Evolutionary conservation across 2,113 vertebrate genomes (phyloP).

Genomic region (Tragelaphus scriptus): DNA sequence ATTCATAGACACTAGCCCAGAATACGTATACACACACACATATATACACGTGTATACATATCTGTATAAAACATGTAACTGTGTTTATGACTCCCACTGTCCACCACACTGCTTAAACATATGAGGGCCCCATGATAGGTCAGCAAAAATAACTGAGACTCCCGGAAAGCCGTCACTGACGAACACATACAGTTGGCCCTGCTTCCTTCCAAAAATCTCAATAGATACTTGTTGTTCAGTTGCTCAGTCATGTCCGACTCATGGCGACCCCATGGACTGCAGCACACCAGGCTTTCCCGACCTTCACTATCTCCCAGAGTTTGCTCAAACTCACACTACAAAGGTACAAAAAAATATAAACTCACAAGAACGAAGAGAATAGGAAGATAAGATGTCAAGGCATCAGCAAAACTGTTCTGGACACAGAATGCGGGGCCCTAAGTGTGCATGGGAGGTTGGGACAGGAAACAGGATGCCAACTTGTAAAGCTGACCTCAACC

Average conservation of each 20-base stretch:
- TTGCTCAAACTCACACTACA: background rate
- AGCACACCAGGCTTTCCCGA: background rate
- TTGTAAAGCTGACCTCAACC: background rate
- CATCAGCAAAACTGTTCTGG: background rate
- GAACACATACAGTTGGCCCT: background rate
- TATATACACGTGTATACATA: background rate
- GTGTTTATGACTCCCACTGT: background rate
- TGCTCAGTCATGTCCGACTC: background rate
- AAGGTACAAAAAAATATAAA: background rate
- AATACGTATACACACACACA: background rate
- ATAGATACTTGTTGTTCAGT: background rate
- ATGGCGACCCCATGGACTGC: background rate
- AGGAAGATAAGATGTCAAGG: background rate
- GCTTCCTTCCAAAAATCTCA: background rate
- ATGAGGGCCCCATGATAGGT: too few relatives aligned
- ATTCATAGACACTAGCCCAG: background rate
- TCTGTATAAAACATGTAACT: background rate
- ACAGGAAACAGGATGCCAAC: background rate
- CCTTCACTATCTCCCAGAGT: background rate
- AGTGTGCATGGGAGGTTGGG: rapidly evolving
- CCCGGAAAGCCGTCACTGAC: background rate
- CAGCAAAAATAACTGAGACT: background rate
- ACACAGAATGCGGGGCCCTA: background rate
- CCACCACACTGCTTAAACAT: background rate
- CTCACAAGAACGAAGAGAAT: background rate